Conservation (phyloP, 1,140 invertebrate species). For the Brachionus rubens region DNA sequence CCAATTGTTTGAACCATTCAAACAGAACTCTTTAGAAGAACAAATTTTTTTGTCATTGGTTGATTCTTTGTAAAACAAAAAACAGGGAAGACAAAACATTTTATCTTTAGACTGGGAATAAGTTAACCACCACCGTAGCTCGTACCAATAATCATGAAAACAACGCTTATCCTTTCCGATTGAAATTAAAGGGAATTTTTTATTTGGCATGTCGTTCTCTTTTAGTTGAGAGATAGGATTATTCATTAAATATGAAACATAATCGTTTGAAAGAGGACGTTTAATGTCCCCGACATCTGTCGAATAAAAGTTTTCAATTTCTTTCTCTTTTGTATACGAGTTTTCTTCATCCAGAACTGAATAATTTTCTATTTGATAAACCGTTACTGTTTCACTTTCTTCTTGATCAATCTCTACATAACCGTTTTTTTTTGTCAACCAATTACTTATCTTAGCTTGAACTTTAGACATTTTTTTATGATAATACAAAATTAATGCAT, state of each 20-base stretch:
- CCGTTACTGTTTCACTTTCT: slow-evolving; percentile 5
- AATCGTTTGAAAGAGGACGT: background rate
- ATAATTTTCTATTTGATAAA: background rate
- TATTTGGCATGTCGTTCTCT: background rate
- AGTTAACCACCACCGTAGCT: background rate
- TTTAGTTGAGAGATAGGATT: background rate
- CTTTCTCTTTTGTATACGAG: background rate
- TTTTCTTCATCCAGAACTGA: background rate
- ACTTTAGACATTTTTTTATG: too few species aligned
- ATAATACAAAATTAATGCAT: too few species aligned
- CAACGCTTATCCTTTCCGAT: background rate
- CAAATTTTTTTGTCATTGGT: background rate
- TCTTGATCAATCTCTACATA: too few species aligned
- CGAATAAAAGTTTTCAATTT: slow-evolving; percentile 5
- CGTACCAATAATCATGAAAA: slow-evolving; percentile 20
- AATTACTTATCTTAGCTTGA: too few species aligned
- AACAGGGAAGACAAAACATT: slow-evolving; percentile 27
- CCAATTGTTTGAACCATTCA: background rate
- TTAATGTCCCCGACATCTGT: background rate
- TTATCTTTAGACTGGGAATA: background rate
- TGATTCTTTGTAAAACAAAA: slow-evolving; percentile 5
- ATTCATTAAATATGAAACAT: background rate
- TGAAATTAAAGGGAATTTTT: background rate
- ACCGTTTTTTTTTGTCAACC: too few species aligned
- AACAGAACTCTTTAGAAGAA: background rate